Conservation (phyloP, 2,113 vertebrate species). For the Microcebus griseorufus region DNA sequence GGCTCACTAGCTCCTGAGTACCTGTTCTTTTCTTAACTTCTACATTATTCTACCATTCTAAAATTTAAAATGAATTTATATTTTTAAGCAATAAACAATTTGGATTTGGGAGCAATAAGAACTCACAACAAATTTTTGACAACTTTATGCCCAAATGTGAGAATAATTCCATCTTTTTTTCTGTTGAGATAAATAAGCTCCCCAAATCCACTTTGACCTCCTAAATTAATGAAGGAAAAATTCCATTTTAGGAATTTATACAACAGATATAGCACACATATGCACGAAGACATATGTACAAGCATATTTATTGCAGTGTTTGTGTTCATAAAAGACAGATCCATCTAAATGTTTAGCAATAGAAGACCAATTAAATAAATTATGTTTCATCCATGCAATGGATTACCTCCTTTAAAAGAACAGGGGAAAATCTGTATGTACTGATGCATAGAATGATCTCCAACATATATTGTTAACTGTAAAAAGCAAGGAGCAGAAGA, state of each 20-base stretch:
- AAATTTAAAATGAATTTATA: background rate
- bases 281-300: conserved; percentile 66
- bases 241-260: conserved; percentile 42
- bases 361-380: conserved; percentile 66
- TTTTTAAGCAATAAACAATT: background rate
- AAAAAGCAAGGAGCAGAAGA: background rate
- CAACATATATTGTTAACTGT: background rate
- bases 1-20: background rate
- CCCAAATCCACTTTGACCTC: conserved; percentile 27
- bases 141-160: background rate
- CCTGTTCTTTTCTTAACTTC: background rate
- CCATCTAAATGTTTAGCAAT: conserved; percentile 71
- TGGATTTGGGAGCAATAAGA: background rate
- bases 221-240: conserved; percentile 41
- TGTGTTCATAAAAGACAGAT: conserved; percentile 68
- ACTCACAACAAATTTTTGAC: background rate
- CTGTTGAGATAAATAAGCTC: background rate
- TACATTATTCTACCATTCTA: background rate
- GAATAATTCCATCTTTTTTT: background rate
- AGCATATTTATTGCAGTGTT: conserved; percentile 70
- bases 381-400: conserved; percentile 17
- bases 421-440: background rate
- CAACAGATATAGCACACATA: conserved; percentile 50
- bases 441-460: background rate
- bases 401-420: conserved; percentile 35